A percentile compares a stretch with the other conserved stretches of the same genome.
phyloP scores from a whole-genome alignment of 2,113 vertebrate genomes.

The Oreochromis aureus region DNA sequence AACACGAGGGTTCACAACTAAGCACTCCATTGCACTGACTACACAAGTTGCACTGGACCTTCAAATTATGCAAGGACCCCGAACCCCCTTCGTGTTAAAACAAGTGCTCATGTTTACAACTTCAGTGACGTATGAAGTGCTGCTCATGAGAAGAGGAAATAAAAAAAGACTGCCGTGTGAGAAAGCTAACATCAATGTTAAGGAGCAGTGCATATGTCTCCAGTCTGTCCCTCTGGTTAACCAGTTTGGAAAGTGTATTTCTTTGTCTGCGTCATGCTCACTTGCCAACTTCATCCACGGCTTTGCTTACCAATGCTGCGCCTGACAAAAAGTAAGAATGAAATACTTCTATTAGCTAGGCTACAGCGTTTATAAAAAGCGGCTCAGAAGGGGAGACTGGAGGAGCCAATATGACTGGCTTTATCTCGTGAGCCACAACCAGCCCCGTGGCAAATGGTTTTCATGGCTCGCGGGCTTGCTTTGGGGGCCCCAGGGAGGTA shows the following conservation, averaged over 20 bases:
- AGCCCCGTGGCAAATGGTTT: not conserved
- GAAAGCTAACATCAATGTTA: not conserved
- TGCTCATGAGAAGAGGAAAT: fast-evolving
- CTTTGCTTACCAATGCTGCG: not conserved
- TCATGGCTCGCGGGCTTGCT: not conserved
- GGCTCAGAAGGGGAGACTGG: not conserved
- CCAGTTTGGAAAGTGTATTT: fast-evolving
- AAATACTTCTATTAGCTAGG: not conserved
- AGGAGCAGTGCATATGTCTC: not conserved
- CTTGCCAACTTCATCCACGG: not conserved
- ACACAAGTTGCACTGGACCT: not conserved
- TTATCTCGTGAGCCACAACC: not conserved
- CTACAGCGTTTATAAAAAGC: not conserved
- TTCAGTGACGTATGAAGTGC: not conserved
- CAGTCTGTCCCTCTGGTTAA: not conserved
- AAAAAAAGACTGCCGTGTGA: not conserved
- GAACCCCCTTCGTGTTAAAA: not conserved
- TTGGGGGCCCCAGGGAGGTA: not conserved
- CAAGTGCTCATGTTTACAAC: not conserved
- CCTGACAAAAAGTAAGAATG: not conserved
- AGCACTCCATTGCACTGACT: not conserved
- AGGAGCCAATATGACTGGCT: not conserved
- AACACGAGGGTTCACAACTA: not conserved
- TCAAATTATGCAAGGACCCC: not conserved
- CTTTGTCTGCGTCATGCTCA: not conserved